Conservation (phyloP, 2,888 invertebrate genomes). For the Standfussiana lucernea region DNA sequence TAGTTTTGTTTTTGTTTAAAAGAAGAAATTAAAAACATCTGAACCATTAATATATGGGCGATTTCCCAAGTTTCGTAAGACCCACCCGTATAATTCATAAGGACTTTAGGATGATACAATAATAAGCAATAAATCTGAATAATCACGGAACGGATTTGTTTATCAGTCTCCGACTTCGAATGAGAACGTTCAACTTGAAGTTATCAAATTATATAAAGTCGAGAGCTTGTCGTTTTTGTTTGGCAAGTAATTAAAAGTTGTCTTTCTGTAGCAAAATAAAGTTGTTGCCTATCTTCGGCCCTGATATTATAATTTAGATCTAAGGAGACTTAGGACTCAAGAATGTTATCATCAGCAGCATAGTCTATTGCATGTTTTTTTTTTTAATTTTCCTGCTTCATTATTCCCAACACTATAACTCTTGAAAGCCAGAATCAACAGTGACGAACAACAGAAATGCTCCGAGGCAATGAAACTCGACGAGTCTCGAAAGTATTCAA, state of each 20-base stretch:
- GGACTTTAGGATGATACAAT: slow-evolving; percentile 48
- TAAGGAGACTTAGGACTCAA: background rate
- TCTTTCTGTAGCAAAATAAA: slow-evolving; percentile 70
- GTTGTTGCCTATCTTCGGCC: slow-evolving; percentile 63
- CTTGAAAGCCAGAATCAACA: background rate
- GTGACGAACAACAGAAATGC: background rate
- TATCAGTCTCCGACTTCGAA: slow-evolving; percentile 51
- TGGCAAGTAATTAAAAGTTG: slow-evolving; percentile 76
- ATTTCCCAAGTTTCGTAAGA: background rate
- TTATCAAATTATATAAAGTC: slow-evolving; percentile 71
- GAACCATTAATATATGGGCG: background rate
- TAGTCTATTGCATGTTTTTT: too few species aligned
- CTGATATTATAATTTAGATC: slow-evolving; percentile 58
- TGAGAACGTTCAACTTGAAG: slow-evolving; percentile 57
- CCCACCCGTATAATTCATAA: slow-evolving; percentile 37
- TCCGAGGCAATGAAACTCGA: background rate
- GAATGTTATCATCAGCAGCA: background rate
- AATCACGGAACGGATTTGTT: slow-evolving; percentile 62
- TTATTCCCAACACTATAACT: background rate
- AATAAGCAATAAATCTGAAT: slow-evolving; percentile 57
- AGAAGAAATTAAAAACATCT: background rate
- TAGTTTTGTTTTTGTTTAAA: background rate
- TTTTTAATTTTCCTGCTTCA: background rate
- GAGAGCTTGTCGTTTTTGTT: slow-evolving; percentile 72
- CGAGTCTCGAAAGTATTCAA: background rate